Conservation (phyloP, 1,140 invertebrate genomes). For the Orius laevigatus region DNA sequence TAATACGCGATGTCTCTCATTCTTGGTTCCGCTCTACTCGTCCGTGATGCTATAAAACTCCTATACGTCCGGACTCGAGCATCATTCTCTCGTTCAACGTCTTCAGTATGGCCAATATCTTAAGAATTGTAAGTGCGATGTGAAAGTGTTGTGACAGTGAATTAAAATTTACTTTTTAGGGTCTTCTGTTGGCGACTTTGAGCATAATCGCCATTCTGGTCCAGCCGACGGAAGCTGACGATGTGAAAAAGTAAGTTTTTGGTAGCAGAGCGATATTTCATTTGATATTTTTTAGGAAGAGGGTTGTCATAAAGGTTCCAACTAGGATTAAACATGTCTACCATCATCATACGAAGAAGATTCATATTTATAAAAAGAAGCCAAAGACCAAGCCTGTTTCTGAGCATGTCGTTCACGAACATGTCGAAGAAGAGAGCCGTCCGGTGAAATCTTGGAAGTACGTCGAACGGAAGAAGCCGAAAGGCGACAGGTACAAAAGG, state of each 20-base stretch:
- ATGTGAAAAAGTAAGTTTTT: constrained; percentile 4
- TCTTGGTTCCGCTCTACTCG: too few species aligned
- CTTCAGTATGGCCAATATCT: too few species aligned
- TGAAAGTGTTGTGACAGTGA: too few species aligned
- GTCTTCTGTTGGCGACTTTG: neutral
- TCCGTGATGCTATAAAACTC: too few species aligned
- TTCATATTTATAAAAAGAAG: constrained; percentile 12
- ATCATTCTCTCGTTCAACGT: too few species aligned
- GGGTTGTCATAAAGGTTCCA: constrained; percentile 15
- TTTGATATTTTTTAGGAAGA: constrained; percentile 12
- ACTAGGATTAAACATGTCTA: constrained; percentile 14
- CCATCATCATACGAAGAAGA: constrained; percentile 16
- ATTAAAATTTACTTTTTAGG: neutral
- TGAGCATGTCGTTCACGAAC: constrained; percentile 6
- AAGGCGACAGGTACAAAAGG: neutral
- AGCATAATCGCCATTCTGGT: constrained; percentile 1
- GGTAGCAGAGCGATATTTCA: too few species aligned
- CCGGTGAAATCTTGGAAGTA: neutral
- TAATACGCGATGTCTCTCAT: too few species aligned
- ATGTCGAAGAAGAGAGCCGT: constrained; percentile 5
- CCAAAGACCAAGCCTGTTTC: constrained; percentile 7
- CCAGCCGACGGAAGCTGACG: constrained; percentile 3
- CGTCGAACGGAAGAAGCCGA: neutral
- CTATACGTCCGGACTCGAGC: too few species aligned
- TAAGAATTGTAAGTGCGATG: too few species aligned